These are phyloP conservation scores for Monochamus alternatus DNA, from an alignment of 2,888 invertebrate species.

Conservation along the genomic window DNA sequence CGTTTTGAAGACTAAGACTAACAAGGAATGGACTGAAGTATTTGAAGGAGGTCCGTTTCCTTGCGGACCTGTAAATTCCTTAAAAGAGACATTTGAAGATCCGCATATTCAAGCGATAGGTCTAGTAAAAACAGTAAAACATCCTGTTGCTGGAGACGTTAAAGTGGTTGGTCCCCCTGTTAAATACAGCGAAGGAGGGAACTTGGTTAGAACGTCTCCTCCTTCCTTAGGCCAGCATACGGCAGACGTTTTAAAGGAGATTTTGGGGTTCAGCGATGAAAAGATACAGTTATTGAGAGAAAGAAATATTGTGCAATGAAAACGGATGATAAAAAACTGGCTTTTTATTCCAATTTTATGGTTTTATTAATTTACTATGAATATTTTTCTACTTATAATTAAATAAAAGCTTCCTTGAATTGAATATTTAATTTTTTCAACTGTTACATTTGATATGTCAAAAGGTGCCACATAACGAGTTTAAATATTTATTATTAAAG, in stretches of 20 bases:
- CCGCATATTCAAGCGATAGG: conserved; percentile 84
- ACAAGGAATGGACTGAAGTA: conserved; percentile 81
- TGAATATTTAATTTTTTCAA: too few species aligned
- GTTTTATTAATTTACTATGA: too few species aligned
- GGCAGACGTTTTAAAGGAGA: conserved; percentile 78
- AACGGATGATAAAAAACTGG: background rate
- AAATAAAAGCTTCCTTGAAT: too few species aligned
- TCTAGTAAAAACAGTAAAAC: conserved; percentile 82
- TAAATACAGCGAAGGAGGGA: conserved; percentile 82
- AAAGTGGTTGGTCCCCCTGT: conserved; percentile 92
- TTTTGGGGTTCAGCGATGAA: conserved; percentile 77
- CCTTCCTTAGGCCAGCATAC: conserved; percentile 94
- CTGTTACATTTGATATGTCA: too few species aligned
- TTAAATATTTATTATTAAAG: too few species aligned
- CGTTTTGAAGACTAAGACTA: conserved; percentile 77
- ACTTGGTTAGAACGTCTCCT: conserved; percentile 82
- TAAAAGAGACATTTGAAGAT: conserved; percentile 90
- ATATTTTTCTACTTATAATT: too few species aligned
- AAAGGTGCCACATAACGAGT: too few species aligned
- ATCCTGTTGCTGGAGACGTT: conserved; percentile 80
- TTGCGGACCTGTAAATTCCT: conserved; percentile 91
- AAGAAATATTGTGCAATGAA: conserved; percentile 71
- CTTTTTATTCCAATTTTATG: too few species aligned
- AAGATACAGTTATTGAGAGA: conserved; percentile 74
- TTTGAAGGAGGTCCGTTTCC: conserved; percentile 88